Conservation (phyloP, 2,797 vertebrate genomes). For the Poecilia velifera region DNA sequence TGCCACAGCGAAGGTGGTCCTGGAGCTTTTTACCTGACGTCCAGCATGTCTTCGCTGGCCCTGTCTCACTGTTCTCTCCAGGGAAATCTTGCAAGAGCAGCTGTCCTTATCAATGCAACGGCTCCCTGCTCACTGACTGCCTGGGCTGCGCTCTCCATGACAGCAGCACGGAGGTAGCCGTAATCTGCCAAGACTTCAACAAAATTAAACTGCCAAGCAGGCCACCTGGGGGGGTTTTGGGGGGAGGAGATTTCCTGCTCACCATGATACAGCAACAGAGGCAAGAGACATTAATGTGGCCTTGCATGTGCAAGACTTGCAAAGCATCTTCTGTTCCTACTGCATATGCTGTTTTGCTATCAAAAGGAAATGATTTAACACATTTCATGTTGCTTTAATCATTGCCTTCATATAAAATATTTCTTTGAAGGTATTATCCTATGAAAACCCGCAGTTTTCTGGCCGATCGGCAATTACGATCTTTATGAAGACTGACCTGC, state of each 20-base stretch:
- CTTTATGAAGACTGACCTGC: no score
- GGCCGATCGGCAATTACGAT: no score
- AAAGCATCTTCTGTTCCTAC: slow-evolving; percentile 28
- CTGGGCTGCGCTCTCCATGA: slow-evolving; percentile 75
- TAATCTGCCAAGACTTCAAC: slow-evolving; percentile 81
- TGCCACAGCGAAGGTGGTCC: slow-evolving; percentile 62
- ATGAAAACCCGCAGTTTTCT: background rate
- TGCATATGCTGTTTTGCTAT: slow-evolving; percentile 21
- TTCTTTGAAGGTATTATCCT: background rate
- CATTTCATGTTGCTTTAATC: background rate
- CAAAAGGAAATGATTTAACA: slow-evolving; percentile 1
- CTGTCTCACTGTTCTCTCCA: slow-evolving; percentile 75
- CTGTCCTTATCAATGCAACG: slow-evolving; percentile 82
- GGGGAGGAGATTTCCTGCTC: slow-evolving; percentile 78
- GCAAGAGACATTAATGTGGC: slow-evolving; percentile 60
- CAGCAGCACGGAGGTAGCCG: slow-evolving; percentile 73
- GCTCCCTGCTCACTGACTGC: slow-evolving; percentile 64
- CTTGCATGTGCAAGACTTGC: slow-evolving; percentile 55
- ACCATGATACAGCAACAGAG: slow-evolving; percentile 65
- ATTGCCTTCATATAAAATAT: background rate
- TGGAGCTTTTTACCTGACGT: slow-evolving; percentile 74
- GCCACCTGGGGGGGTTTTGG: slow-evolving; percentile 52
- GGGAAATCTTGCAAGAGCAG: slow-evolving; percentile 85
- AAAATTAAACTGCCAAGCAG: slow-evolving; percentile 79
- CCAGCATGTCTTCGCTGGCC: slow-evolving; percentile 59